A percentile compares a stretch with the other conserved stretches of the same genome.
Evolutionary conservation across 2,797 vertebrate species (phyloP).

Genomic region (Lepilemur septentrionalis): DNA sequence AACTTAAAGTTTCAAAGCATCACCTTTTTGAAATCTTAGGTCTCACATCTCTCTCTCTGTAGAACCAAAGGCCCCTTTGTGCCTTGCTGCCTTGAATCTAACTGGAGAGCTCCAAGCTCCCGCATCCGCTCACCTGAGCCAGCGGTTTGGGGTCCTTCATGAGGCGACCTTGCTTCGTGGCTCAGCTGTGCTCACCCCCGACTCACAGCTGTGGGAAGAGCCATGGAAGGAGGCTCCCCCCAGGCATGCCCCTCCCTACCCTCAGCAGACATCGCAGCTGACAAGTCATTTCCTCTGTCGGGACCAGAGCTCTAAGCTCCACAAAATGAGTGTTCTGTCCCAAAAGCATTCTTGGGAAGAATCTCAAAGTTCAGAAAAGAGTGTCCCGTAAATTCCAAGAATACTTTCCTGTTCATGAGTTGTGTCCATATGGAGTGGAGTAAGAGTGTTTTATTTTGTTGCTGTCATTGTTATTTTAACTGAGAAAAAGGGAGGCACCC

Average conservation of each 20-base stretch:
- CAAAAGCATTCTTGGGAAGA: background rate
- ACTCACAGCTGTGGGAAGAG: background rate
- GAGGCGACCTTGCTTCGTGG: background rate
- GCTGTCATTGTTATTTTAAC: background rate
- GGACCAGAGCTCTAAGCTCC: background rate
- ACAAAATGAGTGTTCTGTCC: background rate
- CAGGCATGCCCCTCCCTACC: background rate
- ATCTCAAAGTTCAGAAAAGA: background rate
- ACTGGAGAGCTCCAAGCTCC: background rate
- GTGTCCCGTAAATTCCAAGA: slow-evolving; percentile 14
- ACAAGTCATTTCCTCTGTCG: background rate
- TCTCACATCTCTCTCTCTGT: background rate
- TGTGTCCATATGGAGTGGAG: background rate
- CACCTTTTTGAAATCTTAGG: background rate
- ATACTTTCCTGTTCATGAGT: background rate
- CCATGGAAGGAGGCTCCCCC: accelerated
- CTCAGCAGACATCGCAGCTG: background rate
- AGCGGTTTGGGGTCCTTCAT: background rate
- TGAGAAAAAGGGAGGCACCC: background rate
- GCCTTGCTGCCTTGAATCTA: background rate
- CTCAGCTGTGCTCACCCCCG: background rate
- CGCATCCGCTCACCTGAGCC: background rate
- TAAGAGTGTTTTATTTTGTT: background rate
- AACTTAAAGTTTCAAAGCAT: background rate
- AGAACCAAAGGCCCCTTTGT: background rate